Conservation (phyloP, 37 sponge, comb jelly and placozoan genomes). For the Oscarella lobularis region DNA sequence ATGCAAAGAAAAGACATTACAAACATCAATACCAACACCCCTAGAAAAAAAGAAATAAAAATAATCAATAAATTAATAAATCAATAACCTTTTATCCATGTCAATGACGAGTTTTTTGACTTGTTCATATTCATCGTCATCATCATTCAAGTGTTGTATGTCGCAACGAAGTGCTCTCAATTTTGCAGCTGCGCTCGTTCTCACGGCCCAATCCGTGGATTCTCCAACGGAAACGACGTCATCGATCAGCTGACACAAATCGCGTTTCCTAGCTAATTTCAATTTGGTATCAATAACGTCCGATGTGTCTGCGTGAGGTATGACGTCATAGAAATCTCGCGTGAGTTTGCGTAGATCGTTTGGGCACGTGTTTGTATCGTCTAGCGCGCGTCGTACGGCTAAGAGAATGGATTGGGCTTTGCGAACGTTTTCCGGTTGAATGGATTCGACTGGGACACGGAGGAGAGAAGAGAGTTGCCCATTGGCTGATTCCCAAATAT, state of each 20-base stretch:
- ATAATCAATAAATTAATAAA: not conserved
- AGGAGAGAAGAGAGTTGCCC: constrained; percentile 63
- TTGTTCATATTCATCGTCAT: constrained; percentile 37
- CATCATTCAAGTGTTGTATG: constrained; percentile 28
- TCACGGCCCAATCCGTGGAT: constrained; percentile 70
- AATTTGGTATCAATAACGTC: constrained; percentile 29
- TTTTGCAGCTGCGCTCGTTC: constrained; percentile 45
- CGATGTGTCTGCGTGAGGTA: constrained; percentile 39
- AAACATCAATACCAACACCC: constrained; percentile 12
- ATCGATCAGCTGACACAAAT: constrained; percentile 78
- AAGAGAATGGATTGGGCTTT: constrained; percentile 74
- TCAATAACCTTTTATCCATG: constrained; percentile 34
- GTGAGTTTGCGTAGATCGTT: constrained; percentile 19
- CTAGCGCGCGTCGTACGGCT: constrained; percentile 37
- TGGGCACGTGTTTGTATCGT: constrained; percentile 8
- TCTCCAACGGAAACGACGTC: constrained; percentile 83
- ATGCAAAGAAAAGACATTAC: constrained; percentile 27
- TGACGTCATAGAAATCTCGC: constrained; percentile 49
- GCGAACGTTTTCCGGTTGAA: constrained; percentile 50
- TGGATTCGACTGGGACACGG: constrained; percentile 38
- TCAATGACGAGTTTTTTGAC: constrained; percentile 38
- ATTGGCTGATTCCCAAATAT: constrained; percentile 65
- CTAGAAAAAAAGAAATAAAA: not conserved
- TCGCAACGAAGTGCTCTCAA: constrained; percentile 75
- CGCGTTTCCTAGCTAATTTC: constrained; percentile 58